A percentile compares a stretch with the other conserved stretches of the same genome.
Conservation (phyloP, 2,888 invertebrate species). For the Acanthosepion pharaonis region DNA sequence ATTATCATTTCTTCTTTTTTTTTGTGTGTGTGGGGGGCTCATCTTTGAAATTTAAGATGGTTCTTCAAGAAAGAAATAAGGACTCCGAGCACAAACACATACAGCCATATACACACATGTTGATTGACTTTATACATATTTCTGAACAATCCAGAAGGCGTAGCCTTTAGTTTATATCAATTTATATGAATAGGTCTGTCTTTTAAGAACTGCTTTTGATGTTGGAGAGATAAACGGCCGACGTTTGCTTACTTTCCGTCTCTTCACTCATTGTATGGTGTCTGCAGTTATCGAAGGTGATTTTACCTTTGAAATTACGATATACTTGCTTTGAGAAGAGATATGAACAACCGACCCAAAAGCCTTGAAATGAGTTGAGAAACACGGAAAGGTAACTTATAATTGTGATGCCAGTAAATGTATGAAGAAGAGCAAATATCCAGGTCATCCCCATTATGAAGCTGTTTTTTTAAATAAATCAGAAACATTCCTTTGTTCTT, state of each 20-base stretch:
- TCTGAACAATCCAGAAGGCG: no score
- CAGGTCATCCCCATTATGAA: slow-evolving; percentile 38
- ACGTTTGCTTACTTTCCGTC: not conserved
- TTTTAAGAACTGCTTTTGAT: not conserved
- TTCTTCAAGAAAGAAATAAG: no score
- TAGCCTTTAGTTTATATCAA: no score
- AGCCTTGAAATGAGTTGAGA: slow-evolving; percentile 8
- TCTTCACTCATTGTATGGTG: not conserved
- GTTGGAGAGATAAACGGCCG: not conserved
- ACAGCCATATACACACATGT: no score
- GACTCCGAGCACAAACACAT: no score
- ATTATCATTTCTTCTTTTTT: no score
- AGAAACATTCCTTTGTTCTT: slow-evolving; percentile 17
- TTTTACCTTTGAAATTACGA: not conserved
- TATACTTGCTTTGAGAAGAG: slow-evolving; percentile 24
- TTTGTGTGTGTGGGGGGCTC: no score
- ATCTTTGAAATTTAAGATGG: no score
- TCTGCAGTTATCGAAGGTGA: not conserved
- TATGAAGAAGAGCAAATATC: not conserved
- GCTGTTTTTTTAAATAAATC: slow-evolving; percentile 25
- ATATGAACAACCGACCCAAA: slow-evolving; percentile 37
- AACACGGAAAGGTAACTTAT: not conserved
- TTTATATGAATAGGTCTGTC: not conserved
- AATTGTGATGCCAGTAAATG: not conserved
- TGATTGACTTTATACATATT: no score